Conservation (phyloP, 37 sponge, comb jelly and placozoan species). For the Cladorhizidae sp. region DNA sequence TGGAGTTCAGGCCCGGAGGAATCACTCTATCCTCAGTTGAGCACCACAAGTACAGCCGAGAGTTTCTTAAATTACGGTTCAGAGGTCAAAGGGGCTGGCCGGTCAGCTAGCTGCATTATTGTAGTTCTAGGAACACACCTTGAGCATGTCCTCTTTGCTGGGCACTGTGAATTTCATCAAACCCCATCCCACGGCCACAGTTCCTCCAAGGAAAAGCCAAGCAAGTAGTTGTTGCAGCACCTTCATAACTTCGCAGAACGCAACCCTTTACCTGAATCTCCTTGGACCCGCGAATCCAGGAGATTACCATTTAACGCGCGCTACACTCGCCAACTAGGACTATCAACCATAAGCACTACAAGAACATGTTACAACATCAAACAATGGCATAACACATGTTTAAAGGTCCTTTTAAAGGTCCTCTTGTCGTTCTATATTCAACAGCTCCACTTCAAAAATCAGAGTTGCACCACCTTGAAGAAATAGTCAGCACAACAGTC, state of each 20-base stretch:
- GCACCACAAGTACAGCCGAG: no score
- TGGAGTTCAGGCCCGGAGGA: no score
- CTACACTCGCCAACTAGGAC: no score
- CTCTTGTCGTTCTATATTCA: constrained; percentile 75
- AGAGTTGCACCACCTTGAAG: constrained; percentile 88
- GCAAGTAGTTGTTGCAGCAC: constrained; percentile 2
- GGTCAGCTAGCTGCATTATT: background rate
- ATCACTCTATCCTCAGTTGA: no score
- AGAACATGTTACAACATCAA: background rate
- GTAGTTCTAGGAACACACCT: constrained; percentile 15
- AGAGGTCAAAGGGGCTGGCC: no score
- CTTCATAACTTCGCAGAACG: no score
- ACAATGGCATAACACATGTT: no score
- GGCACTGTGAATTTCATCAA: constrained; percentile 47
- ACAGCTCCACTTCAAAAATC: constrained; percentile 91
- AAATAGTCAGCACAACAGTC: background rate
- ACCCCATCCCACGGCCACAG: constrained; percentile 43
- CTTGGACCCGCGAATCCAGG: no score
- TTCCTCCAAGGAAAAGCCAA: constrained; percentile 2
- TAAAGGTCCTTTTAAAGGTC: constrained; percentile 13
- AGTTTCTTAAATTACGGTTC: no score
- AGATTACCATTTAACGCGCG: no score
- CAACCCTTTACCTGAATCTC: no score
- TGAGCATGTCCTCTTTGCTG: constrained; percentile 29
- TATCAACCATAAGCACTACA: no score